Percentiles rank a stretch among this genome's conserved stretches.
Evolutionary conservation across 2,797 vertebrate genomes (phyloP).

Genomic region (Eutrigla gurnardus): DNA sequence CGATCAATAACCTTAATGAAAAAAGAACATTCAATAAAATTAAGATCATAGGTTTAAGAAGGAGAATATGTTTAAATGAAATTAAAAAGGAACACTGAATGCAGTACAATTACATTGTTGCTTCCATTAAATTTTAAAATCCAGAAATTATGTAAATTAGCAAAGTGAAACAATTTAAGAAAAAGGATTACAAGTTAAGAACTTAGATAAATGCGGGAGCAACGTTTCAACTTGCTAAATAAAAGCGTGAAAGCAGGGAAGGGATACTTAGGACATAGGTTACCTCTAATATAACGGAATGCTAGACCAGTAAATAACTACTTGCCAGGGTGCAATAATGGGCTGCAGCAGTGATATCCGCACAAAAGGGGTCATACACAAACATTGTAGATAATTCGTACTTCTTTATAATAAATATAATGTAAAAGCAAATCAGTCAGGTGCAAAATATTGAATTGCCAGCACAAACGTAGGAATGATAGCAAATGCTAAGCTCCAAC

Average conservation of each 20-base stretch:
- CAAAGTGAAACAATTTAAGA: slow-evolving; percentile 35
- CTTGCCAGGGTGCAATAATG: slow-evolving; percentile 2
- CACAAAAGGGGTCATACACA: neutral
- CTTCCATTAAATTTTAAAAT: slow-evolving; percentile 20
- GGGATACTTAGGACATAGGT: slow-evolving; percentile 23
- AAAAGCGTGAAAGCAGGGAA: slow-evolving; percentile 50
- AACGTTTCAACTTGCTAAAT: slow-evolving; percentile 25
- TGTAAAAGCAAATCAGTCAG: neutral
- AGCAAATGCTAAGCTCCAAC: neutral
- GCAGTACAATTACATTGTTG: slow-evolving; percentile 56
- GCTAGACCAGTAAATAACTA: neutral
- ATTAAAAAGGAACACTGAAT: slow-evolving; percentile 55
- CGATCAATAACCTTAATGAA: slow-evolving; percentile 99
- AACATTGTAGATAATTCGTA: neutral
- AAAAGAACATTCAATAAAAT: slow-evolving; percentile 99
- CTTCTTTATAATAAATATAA: no score
- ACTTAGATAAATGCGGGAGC: slow-evolving; percentile 12
- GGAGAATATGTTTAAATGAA: slow-evolving; percentile 47
- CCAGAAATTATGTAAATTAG: slow-evolving; percentile 25
- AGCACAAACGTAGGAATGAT: neutral
- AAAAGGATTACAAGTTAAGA: slow-evolving; percentile 17
- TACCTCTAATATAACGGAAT: neutral
- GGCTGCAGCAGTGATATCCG: neutral
- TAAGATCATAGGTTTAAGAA: slow-evolving; percentile 90
- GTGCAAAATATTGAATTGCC: neutral